phyloP scores from a whole-genome alignment of 2,888 invertebrate genomes.

The Stomorhina lunata region DNA sequence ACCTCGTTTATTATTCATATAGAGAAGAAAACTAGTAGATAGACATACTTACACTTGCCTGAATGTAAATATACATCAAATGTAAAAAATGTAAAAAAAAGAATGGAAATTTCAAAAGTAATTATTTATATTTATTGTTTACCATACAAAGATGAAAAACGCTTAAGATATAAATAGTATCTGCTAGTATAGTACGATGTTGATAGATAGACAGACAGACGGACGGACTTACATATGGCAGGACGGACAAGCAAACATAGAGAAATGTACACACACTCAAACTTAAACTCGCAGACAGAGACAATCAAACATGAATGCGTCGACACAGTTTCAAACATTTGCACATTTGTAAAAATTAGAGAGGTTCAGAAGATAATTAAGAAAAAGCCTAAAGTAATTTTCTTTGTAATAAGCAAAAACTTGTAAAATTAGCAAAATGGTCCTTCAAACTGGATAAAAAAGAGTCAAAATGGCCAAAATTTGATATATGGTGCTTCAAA shows the following conservation, averaged over 20 bases:
- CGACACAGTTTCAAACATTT: conserved; percentile 43
- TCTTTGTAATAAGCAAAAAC: too few relatives aligned
- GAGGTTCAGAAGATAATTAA: too few relatives aligned
- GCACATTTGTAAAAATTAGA: not conserved
- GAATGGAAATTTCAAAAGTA: conserved; percentile 63
- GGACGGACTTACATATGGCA: too few relatives aligned
- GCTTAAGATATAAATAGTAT: conserved; percentile 53
- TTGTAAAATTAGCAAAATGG: too few relatives aligned
- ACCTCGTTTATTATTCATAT: conserved; percentile 60
- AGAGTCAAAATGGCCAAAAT: too few relatives aligned
- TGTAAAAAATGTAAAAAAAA: not conserved
- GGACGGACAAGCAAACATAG: not conserved
- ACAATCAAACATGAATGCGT: conserved; percentile 23
- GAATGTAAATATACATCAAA: not conserved
- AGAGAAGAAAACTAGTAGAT: conserved; percentile 45
- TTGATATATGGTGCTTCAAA: too few relatives aligned
- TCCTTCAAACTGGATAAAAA: too few relatives aligned
- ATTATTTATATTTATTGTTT: conserved; percentile 67
- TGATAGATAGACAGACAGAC: not conserved
- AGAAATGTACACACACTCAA: not conserved
- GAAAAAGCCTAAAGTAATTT: too few relatives aligned
- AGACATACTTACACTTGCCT: not conserved
- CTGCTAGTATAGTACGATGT: too few relatives aligned
- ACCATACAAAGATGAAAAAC: conserved; percentile 64
- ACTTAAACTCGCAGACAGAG: not conserved